phyloP scores from a whole-genome alignment of 2,113 vertebrate genomes.

The Varanus salvator region DNA sequence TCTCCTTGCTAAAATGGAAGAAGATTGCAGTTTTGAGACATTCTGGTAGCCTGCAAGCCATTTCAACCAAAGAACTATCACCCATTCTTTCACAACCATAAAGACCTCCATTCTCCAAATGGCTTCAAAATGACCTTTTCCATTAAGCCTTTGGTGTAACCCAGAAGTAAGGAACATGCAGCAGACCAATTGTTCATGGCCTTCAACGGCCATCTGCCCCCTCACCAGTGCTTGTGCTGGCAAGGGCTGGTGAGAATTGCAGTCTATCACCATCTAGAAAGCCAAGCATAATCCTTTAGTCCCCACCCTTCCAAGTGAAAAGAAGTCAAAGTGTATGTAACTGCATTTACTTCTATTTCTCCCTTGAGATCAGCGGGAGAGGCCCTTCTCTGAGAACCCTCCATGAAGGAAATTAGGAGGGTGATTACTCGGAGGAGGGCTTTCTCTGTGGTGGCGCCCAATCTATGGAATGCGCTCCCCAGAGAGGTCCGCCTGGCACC shows the following conservation, averaged over 20 bases:
- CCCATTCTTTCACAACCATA: neutral
- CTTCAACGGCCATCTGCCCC: neutral
- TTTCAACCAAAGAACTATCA: neutral
- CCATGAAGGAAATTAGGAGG: too few relatives aligned
- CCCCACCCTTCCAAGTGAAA: neutral
- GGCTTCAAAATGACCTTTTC: neutral
- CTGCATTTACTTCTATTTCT: neutral
- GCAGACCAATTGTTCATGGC: too few relatives aligned
- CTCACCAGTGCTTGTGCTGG: too few relatives aligned
- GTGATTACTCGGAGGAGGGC: too few relatives aligned
- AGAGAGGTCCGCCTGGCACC: too few relatives aligned
- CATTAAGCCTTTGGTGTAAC: neutral
- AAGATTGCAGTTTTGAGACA: neutral
- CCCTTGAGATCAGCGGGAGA: too few relatives aligned
- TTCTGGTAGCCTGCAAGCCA: fast-evolving
- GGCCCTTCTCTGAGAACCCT: too few relatives aligned
- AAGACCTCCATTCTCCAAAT: neutral
- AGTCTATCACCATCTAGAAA: neutral
- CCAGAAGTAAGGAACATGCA: too few relatives aligned
- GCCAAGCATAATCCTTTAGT: neutral
- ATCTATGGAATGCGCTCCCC: too few relatives aligned
- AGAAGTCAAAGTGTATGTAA: neutral
- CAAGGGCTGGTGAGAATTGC: neutral
- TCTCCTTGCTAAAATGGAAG: constrained; percentile 22
- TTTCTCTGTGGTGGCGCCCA: too few relatives aligned